phyloP scores from a whole-genome alignment of 2,113 vertebrate species.

The Stegastes partitus region DNA sequence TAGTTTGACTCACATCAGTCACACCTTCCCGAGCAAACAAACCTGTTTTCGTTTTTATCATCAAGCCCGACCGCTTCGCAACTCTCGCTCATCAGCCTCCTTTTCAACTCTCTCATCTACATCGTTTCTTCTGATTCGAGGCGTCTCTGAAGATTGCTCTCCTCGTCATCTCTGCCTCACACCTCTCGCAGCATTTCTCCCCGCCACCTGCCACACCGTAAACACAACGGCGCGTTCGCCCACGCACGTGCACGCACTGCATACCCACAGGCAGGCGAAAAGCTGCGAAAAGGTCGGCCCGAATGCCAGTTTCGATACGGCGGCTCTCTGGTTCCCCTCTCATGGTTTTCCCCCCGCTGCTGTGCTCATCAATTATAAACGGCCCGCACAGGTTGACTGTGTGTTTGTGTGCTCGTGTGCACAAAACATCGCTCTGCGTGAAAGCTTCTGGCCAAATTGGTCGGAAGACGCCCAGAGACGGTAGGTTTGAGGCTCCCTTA shows the following conservation, averaged over 20 bases:
- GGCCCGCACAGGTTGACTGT: constrained; percentile 26
- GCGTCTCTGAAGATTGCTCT: constrained; percentile 39
- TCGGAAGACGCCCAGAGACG: constrained; percentile 16
- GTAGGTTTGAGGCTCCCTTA: constrained; percentile 23
- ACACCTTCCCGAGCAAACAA: background rate
- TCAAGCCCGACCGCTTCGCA: background rate
- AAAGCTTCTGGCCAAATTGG: constrained; percentile 26
- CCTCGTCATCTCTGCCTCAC: constrained; percentile 32
- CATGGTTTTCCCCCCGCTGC: constrained; percentile 56
- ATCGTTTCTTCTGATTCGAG: constrained; percentile 25
- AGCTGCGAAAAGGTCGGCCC: constrained; percentile 67
- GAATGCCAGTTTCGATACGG: constrained; percentile 62
- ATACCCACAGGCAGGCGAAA: constrained; percentile 20
- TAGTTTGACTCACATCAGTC: constrained; percentile 9
- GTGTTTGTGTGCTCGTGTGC: background rate
- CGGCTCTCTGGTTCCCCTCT: constrained; percentile 53
- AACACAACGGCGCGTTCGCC: constrained; percentile 19
- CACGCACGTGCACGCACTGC: background rate
- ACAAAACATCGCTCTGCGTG: constrained; percentile 6
- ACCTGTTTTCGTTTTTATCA: constrained; percentile 1
- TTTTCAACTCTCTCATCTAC: constrained; percentile 23
- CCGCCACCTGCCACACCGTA: constrained; percentile 52
- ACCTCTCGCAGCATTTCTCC: constrained; percentile 33
- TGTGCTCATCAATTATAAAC: constrained; percentile 80
- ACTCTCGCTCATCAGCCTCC: constrained; percentile 4